phyloP scores from a whole-genome alignment of 2,888 invertebrate species.

The Thera obeliscata region DNA sequence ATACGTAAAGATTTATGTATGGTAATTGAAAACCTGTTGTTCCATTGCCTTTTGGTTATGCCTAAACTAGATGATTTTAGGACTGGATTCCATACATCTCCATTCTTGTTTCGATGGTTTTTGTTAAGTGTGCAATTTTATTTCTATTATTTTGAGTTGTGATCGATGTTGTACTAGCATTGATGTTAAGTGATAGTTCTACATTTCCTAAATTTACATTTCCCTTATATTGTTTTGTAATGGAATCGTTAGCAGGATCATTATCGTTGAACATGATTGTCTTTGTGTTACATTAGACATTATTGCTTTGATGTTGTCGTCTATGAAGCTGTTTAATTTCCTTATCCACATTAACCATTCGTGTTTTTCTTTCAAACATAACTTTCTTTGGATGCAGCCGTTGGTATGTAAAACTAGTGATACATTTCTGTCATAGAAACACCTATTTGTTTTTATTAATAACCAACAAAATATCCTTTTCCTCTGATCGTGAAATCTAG shows the following conservation, averaged over 20 bases:
- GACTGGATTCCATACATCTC: slow-evolving; percentile 1
- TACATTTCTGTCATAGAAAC: slow-evolving; percentile 54
- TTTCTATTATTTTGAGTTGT: slow-evolving; percentile 20
- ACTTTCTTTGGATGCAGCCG: slow-evolving; percentile 76
- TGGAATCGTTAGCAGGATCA: slow-evolving; percentile 17
- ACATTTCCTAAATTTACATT: not conserved
- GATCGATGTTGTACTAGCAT: slow-evolving; percentile 38
- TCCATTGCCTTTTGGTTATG: not conserved
- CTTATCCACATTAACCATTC: slow-evolving; percentile 63
- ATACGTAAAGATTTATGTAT: too few relatives aligned
- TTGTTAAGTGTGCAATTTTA: slow-evolving; percentile 8
- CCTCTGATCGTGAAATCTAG: slow-evolving; percentile 15
- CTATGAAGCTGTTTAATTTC: slow-evolving; percentile 19
- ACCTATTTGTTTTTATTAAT: slow-evolving; percentile 44
- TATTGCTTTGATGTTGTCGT: slow-evolving; percentile 32
- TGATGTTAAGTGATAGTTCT: slow-evolving; percentile 23
- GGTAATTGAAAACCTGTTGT: too few relatives aligned
- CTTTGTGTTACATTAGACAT: slow-evolving; percentile 30
- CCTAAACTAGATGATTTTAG: not conserved
- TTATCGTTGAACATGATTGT: slow-evolving; percentile 20
- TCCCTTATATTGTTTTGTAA: slow-evolving; percentile 4
- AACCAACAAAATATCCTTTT: slow-evolving; percentile 27
- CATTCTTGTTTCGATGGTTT: not conserved
- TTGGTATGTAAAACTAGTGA: slow-evolving; percentile 73
- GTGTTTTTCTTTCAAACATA: slow-evolving; percentile 75